Base-by-base conservation (phyloP, 2,113 vertebrate genomes). In the Grallaria varia region DNA sequence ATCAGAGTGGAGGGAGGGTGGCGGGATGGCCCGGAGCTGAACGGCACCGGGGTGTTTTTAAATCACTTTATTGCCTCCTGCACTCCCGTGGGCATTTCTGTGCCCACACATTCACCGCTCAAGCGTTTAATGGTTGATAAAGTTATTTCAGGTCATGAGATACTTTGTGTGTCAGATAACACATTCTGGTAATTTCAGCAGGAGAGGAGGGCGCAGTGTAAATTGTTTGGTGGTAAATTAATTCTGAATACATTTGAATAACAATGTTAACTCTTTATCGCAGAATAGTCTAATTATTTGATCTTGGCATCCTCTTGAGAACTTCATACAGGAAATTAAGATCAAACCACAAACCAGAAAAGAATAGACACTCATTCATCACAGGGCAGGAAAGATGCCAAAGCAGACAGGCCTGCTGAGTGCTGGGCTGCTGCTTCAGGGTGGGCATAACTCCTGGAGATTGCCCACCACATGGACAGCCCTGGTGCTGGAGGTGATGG, bases 241-340 rank as follows among this genome's bases (percentile, higher is more conserved):
- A 83, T 95, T 94, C 90, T 75, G 91, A 93, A 94, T 95, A 84
- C 80, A 97, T 96, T 84, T 93, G 94, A 93, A 95, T 92, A 93
- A 96, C 96, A 89, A 92, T 83, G 75, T 86, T 91, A 83, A 95
- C 93, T 94, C 90, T 96, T 97, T 91, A 96, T 95, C 42, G 7
- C 88, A 49, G 79, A 90, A 78, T 44, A 87, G 84, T 89, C 90
- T 89, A 91, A 94, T 96, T 90, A 91, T 97, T 94, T 97, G 84
- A 85, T 95, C 93, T 96, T 67, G 72, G 92, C 89, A 22, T 94
- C 90, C 82, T 93, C 96, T 62, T 18, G 93, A 92, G 97, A 74
- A 72, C 75, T 84, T 80, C 69, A 66, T 40, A 71, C 78, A 72
- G 90, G 84, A 79, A 91, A 92, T 87, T 87, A 90, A 93, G 92